phyloP scores from a whole-genome alignment of 2,888 invertebrate species.

The Sarcophaga subvicina region DNA sequence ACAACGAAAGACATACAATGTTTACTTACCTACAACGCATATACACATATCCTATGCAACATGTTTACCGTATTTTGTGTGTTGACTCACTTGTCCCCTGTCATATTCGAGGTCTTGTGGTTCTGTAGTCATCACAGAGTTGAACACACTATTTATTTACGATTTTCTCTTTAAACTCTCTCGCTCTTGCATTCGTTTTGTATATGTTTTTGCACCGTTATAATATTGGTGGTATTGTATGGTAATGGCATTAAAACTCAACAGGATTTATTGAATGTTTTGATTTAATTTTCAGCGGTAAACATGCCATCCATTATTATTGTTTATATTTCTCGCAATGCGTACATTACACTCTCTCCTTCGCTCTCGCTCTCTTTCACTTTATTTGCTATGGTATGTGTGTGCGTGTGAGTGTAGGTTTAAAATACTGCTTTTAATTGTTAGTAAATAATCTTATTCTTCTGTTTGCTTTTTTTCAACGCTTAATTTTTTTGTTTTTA shows the following conservation, averaged over 20 bases:
- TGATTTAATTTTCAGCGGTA: constrained; percentile 67
- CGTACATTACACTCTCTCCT: neutral
- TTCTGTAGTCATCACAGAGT: constrained; percentile 56
- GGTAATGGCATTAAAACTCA: constrained; percentile 7
- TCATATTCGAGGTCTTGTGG: constrained; percentile 59
- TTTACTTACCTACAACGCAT: neutral
- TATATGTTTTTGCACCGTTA: neutral
- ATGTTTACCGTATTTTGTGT: constrained; percentile 60
- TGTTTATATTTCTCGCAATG: constrained; percentile 7
- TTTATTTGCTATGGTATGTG: neutral
- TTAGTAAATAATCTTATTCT: constrained; percentile 60
- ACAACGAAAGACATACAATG: too few relatives aligned
- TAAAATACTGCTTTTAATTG: constrained; percentile 58
- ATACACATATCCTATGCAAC: constrained; percentile 24
- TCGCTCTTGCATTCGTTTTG: neutral
- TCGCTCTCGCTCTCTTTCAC: neutral
- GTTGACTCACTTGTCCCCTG: constrained; percentile 54
- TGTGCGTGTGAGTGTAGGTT: neutral
- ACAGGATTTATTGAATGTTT: constrained; percentile 62
- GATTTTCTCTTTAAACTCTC: neutral
- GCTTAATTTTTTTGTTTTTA: neutral
- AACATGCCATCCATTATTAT: constrained; percentile 38
- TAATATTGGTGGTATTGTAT: neutral
- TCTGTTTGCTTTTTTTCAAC: constrained; percentile 45
- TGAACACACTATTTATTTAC: neutral